Percentiles rank a stretch among this genome's conserved stretches.
Conservation (phyloP, 1,140 invertebrate species). For the Nixonia krombeini region DNA sequence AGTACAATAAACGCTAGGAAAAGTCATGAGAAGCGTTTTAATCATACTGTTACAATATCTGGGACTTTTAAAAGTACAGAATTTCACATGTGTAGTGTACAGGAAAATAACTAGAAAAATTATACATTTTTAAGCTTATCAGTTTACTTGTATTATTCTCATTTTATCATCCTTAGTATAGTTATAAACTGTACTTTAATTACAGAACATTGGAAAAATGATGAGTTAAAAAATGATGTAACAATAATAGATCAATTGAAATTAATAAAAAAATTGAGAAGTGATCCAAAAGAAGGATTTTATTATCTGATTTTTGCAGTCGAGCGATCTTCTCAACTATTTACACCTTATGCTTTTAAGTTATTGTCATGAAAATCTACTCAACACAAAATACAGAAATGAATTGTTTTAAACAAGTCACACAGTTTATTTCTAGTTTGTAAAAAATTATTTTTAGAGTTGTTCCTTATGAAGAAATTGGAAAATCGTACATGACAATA, state of each 20-base stretch:
- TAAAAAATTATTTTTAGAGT: too few relatives aligned
- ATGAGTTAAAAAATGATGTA: conserved; percentile 31
- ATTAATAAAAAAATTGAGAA: conserved; percentile 72
- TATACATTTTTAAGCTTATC: too few relatives aligned
- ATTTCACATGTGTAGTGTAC: too few relatives aligned
- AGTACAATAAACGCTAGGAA: not conserved
- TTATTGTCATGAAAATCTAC: conserved; percentile 10
- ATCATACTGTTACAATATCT: not conserved
- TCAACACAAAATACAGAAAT: not conserved
- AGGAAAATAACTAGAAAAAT: too few relatives aligned
- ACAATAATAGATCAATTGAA: conserved; percentile 70
- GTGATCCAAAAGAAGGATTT: conserved; percentile 72
- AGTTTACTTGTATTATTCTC: not conserved
- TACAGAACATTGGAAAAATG: conserved; percentile 23
- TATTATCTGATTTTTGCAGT: conserved; percentile 80
- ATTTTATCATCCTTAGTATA: not conserved
- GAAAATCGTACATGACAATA: conserved; percentile 78
- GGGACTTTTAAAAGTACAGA: not conserved
- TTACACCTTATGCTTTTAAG: conserved; percentile 76
- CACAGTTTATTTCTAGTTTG: too few relatives aligned
- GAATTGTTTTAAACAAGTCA: not conserved
- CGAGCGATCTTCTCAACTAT: conserved; percentile 77
- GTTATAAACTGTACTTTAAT: conserved; percentile 18
- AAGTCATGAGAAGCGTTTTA: not conserved
- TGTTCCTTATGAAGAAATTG: conserved; percentile 76